A percentile compares a stretch with the other conserved stretches of the same genome.
phyloP scores from a whole-genome alignment of 2,888 invertebrate genomes.

The Callosobruchus maculatus region DNA sequence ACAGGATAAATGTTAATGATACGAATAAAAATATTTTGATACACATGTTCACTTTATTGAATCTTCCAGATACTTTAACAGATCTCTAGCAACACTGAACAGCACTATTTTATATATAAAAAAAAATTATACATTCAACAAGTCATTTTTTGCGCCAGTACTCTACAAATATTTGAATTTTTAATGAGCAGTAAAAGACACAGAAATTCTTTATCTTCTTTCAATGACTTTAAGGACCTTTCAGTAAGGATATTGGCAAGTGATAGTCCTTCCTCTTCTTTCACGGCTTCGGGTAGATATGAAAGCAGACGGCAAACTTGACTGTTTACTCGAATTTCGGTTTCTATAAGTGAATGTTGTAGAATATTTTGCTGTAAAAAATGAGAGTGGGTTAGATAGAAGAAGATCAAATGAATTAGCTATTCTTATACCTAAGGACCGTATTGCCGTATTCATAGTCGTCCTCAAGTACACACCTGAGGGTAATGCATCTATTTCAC shows the following conservation, averaged over 20 bases:
- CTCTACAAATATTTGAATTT: conserved; percentile 34
- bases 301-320: conserved; percentile 36
- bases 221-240: conserved; percentile 32
- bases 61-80: too few relatives aligned
- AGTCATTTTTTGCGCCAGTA: conserved; percentile 31
- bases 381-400: too few relatives aligned
- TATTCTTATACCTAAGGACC: too few relatives aligned
- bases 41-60: background rate
- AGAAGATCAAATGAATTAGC: too few relatives aligned
- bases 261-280: conserved; percentile 35
- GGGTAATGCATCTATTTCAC: too few relatives aligned
- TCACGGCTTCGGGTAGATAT: conserved; percentile 33
- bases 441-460: too few relatives aligned
- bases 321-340: conserved; percentile 30
- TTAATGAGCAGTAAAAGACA: conserved; percentile 33
- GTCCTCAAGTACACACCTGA: too few relatives aligned
- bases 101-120: too few relatives aligned
- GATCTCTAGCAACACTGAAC: too few relatives aligned
- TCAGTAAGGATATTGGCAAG: conserved; percentile 37
- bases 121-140: conserved; percentile 3
- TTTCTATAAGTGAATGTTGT: conserved; percentile 18
- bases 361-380: conserved; percentile 23
- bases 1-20: background rate
- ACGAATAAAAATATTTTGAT: background rate
- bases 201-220: conserved; percentile 37